Percentiles rank a stretch among this genome's conserved stretches.
Conservation (phyloP, 2,888 invertebrate genomes). For the Rhagium mordax region DNA sequence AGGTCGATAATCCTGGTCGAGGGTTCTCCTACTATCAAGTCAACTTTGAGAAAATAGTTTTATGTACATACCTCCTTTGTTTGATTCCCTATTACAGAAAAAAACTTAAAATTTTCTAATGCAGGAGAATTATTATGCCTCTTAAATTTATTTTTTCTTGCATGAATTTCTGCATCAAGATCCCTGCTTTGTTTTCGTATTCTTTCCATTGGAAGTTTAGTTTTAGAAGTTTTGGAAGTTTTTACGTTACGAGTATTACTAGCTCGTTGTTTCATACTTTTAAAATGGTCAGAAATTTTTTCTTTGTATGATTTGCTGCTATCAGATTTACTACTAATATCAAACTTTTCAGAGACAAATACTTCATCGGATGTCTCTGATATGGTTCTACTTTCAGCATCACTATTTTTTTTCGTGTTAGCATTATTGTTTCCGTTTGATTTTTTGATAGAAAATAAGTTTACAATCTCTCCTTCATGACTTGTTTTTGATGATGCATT, state of each 20-base stretch:
- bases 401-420: slow-evolving; percentile 31
- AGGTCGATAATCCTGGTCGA: too few species aligned
- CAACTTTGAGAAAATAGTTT: too few species aligned
- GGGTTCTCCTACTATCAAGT: too few species aligned
- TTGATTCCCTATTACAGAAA: slow-evolving; percentile 20
- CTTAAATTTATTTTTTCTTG: slow-evolving; percentile 45
- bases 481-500: slow-evolving; percentile 20
- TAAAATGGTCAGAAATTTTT: slow-evolving; percentile 66
- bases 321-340: slow-evolving; percentile 53
- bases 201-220: slow-evolving; percentile 53
- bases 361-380: slow-evolving; percentile 57
- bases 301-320: slow-evolving; percentile 65
- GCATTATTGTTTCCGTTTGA: slow-evolving; percentile 30
- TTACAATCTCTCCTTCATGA: slow-evolving; percentile 44
- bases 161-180: slow-evolving; percentile 55
- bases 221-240: slow-evolving; percentile 3
- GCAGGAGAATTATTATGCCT: neutral
- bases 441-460: slow-evolving; percentile 49
- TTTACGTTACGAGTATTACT: slow-evolving; percentile 58
- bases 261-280: slow-evolving; percentile 64
- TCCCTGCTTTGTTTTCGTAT: slow-evolving; percentile 58
- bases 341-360: slow-evolving; percentile 45
- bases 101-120: slow-evolving; percentile 15
- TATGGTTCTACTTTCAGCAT: slow-evolving; percentile 42
- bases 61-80: slow-evolving; percentile 23